Base-by-base conservation (phyloP, 2,888 invertebrate species). In the Leucophenga maculata region DNA sequence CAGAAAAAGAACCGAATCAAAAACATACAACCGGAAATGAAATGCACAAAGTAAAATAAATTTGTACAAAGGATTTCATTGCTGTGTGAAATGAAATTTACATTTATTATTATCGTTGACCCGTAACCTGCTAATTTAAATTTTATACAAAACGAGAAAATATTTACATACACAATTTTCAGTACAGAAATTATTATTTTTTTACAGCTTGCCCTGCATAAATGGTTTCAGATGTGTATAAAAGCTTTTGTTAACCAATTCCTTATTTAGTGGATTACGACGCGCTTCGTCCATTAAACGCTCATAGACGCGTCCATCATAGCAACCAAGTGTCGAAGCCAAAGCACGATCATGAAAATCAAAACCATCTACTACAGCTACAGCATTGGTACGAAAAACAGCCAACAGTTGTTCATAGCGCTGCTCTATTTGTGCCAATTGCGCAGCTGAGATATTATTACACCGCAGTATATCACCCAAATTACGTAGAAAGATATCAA, bases 311-410 rank as follows among this genome's bases (percentile, higher is more conserved):
- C 93, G 92, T 0, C 96, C 96, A 87, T 96, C 95, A 87, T 93
- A 94, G 3, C 94, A 91, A 6, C 96, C 96, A 18, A 96, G 88
- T 0, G 94, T 91, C 0, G 95, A 95, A 57, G 91, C 91, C 1
- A 96, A 88, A 68, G 94, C 92, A 85, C 94, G 93, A 84, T 96
- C 96, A 22, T 92, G 90, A 57, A 95, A 92, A 85, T 97, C 97
- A 87, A 97, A 98, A 13, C 95, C 92, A 89, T 98, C 98, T 0
- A 97, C 97, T 13, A 98, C 89, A 0, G 94, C 93, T 0, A 98
- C 94, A 0, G 96, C 97, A 87, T 97, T 94, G n/a, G 94, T 94
- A 52, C 98, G 91, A 62, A 98, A 89, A 14, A 90, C 89, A 0
- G 89, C 88, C 67, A 98, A 89, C 68, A 94, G 87, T 50, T 92